phyloP scores from a whole-genome alignment of 2,888 invertebrate genomes.

The Coremacera marginata region DNA sequence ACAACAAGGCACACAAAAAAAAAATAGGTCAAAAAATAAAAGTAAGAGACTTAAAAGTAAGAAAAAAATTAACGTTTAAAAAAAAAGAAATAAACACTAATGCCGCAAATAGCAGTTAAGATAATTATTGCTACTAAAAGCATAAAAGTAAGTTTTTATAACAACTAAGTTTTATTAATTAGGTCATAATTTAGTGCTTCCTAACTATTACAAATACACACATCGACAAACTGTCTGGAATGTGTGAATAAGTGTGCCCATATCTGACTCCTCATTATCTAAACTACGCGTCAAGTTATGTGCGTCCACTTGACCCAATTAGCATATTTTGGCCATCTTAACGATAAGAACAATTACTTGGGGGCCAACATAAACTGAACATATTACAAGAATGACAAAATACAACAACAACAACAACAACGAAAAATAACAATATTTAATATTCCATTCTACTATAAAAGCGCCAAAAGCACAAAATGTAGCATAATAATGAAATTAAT shows the following conservation, averaged over 20 bases:
- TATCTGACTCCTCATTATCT: conserved; percentile 25
- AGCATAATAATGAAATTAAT: background rate
- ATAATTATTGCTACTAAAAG: too few species aligned
- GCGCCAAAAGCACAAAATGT: background rate
- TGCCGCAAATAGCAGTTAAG: too few species aligned
- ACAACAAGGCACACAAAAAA: background rate
- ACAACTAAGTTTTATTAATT: too few species aligned
- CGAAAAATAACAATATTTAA: too few species aligned
- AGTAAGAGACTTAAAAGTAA: background rate
- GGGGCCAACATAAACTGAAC: background rate
- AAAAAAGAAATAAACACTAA: background rate
- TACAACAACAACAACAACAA: background rate
- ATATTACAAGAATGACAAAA: background rate
- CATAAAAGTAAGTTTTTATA: too few species aligned
- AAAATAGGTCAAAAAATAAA: background rate
- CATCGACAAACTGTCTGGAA: background rate
- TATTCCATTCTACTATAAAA: too few species aligned
- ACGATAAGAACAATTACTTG: background rate
- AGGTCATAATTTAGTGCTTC: too few species aligned
- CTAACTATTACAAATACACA: background rate
- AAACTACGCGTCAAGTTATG: conserved; percentile 5
- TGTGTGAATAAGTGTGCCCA: conserved; percentile 16
- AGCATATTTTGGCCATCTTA: conserved; percentile 27
- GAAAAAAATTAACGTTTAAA: background rate
- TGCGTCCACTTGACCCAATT: conserved; percentile 25